These are phyloP conservation scores for Chesias legatella DNA, from an alignment of 2,888 invertebrate species.

Conservation along the genomic window DNA sequence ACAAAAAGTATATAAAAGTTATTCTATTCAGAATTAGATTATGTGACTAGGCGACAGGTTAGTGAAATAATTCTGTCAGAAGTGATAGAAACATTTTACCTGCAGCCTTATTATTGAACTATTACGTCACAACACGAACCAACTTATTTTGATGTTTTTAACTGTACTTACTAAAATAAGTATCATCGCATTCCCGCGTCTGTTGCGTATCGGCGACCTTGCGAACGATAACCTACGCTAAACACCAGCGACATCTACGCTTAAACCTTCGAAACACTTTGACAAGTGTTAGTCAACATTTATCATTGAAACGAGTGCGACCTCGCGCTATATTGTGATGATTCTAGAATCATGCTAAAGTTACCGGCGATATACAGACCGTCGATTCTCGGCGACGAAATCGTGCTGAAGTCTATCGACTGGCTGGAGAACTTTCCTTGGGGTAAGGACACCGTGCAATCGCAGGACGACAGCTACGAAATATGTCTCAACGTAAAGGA, in stretches of 20 bases:
- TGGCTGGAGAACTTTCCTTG: conserved; percentile 64
- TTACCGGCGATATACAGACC: conserved; percentile 32
- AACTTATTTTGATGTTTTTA: too few relatives aligned
- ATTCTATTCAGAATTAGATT: too few relatives aligned
- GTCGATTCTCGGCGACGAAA: conserved; percentile 53
- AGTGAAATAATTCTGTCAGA: too few relatives aligned
- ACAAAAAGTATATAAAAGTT: too few relatives aligned
- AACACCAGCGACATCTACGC: conserved; percentile 33
- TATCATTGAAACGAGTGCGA: conserved; percentile 12
- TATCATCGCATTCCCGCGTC: too few relatives aligned
- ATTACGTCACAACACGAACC: too few relatives aligned
- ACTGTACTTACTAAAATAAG: too few relatives aligned
- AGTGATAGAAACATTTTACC: too few relatives aligned
- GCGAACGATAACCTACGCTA: conserved; percentile 1
- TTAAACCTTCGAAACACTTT: conserved; percentile 20
- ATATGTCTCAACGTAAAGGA: conserved; percentile 52
- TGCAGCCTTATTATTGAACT: too few relatives aligned
- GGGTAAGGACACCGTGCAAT: conserved; percentile 49
- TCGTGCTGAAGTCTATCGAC: conserved; percentile 57
- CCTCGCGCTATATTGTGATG: conserved; percentile 11
- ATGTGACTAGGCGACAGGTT: too few relatives aligned
- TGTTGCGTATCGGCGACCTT: conserved; percentile 6
- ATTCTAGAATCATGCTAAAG: conserved; percentile 25
- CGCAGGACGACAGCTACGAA: conserved; percentile 49
- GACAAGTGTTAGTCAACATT: conserved; percentile 23